Percentiles rank a stretch among this genome's conserved stretches.
phyloP scores from a whole-genome alignment of 1,140 invertebrate species.

The Diprion similis region DNA sequence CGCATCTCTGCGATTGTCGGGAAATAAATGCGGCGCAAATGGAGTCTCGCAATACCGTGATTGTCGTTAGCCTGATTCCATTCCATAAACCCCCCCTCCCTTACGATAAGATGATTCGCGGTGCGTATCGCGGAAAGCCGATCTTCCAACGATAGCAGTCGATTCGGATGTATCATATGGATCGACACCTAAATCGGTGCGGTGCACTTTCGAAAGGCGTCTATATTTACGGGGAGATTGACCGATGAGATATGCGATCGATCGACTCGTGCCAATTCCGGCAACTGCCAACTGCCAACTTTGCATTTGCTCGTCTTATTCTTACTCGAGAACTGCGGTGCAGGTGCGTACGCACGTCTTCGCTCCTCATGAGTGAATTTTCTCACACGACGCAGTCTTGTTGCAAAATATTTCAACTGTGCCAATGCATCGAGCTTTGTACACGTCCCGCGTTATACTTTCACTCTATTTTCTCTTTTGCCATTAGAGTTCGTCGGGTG shows the following conservation, averaged over 20 bases:
- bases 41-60: too few relatives aligned
- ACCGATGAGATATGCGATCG: slow-evolving; percentile 57
- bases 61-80: too few relatives aligned
- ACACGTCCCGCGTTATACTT: too few relatives aligned
- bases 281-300: slow-evolving; percentile 36
- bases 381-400: too few relatives aligned
- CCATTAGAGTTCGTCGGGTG: too few relatives aligned
- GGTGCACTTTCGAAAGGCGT: slow-evolving; percentile 35
- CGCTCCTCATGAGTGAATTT: too few relatives aligned
- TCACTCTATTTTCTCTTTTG: too few relatives aligned
- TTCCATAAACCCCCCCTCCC: background rate
- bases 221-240: slow-evolving; percentile 57
- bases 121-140: background rate
- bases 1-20: background rate
- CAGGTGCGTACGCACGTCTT: too few relatives aligned
- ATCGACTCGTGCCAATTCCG: slow-evolving; percentile 42
- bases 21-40: too few relatives aligned
- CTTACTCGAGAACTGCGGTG: too few relatives aligned
- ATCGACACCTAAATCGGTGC: slow-evolving; percentile 45
- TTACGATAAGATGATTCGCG: background rate
- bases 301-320: background rate
- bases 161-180: slow-evolving; percentile 28
- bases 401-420: too few relatives aligned
- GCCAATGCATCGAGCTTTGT: too few relatives aligned
- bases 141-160: background rate